Base-by-base conservation (phyloP, 2,888 invertebrate genomes). In the Fragum whitleyi region DNA sequence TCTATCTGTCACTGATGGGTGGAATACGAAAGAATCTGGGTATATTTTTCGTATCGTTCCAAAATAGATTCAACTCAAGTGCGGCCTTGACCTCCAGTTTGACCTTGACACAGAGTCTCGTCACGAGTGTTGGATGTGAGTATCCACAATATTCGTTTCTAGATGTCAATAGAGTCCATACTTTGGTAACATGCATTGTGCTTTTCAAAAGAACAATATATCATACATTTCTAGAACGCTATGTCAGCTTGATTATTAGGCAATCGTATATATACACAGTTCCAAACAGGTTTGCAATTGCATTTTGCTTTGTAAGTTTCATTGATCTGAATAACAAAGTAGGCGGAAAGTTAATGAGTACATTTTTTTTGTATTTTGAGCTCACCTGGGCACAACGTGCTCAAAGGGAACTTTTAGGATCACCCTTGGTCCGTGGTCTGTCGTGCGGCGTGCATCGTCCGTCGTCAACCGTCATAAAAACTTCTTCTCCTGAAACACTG, bases 11-110 rank as follows among this genome's bases (percentile, higher is more conserved):
- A 9, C 28, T 84, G 21, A 81, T 84, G 39, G 84, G 84, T 2
- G 80, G 84, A 16, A 78, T 84, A 16, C 74, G 77, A 68, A 84
- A 84, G 53, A 84, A 81, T 70, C 70, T 78, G 28, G 84, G 84
- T 32, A 59, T 84, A n/a, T 81, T 84, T 65, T 84, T 84, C 32
- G 78, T 84, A 7, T 77, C 77, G 7, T 76, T 84, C 68, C 84
- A 84, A 71, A 55, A 65, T n/a, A 36, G 84, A n/a, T 84, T 81
- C 53, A 73, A 78, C 42, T 84, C 84, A 9, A 78, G 74, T 42
- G 84, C 84, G 19, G 81, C 84, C 2, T 14, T 84, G 68, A 84
- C 84, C 14, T 78, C 84, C 0, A 53, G 76, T 16, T 42, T 84
- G 36, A 78, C 76, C 16, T 81, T 78, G 16, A 71, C 68, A 14